phyloP scores from a whole-genome alignment of 2,113 vertebrate species.

The Blennius ocellaris region DNA sequence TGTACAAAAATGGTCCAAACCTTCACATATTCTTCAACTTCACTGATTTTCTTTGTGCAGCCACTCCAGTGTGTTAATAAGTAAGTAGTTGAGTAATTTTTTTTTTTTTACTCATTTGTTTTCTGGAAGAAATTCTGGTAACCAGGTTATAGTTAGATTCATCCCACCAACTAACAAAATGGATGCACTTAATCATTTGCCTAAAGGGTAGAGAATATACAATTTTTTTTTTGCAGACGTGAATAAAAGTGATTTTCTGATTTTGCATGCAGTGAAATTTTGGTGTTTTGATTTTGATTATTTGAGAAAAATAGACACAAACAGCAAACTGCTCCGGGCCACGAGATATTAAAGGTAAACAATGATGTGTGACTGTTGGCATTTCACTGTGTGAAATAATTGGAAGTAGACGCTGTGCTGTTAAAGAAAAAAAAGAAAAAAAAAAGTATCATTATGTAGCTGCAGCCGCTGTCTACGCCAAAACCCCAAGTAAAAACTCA shows the following conservation, averaged over 20 bases:
- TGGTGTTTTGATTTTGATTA: conserved; percentile 53
- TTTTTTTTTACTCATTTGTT: too few species aligned
- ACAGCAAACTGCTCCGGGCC: conserved; percentile 39
- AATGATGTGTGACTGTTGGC: conserved; percentile 44
- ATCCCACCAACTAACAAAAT: not conserved
- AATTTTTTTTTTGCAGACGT: not conserved
- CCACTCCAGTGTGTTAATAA: conserved; percentile 18
- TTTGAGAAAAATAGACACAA: conserved; percentile 15
- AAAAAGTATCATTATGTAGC: conserved; percentile 38
- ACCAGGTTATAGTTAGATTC: conserved; percentile 1
- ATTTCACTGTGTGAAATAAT: conserved; percentile 42
- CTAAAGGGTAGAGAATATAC: conserved; percentile 31
- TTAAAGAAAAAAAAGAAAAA: conserved; percentile 16
- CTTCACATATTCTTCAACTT: conserved; percentile 35
- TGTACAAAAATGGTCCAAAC: conserved; percentile 38
- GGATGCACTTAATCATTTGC: conserved; percentile 12
- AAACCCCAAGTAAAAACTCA: conserved; percentile 60
- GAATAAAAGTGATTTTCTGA: conserved; percentile 33
- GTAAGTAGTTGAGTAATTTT: not conserved
- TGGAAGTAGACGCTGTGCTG: conserved; percentile 31
- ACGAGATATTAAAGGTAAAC: conserved; percentile 41
- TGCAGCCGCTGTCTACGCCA: conserved; percentile 44
- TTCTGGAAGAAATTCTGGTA: too few species aligned
- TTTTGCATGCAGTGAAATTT: conserved; percentile 43
- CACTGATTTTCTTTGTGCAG: conserved; percentile 36